These are phyloP conservation scores for Helostoma temminkii DNA, from an alignment of 2,797 vertebrate species.

Conservation along the genomic window DNA sequence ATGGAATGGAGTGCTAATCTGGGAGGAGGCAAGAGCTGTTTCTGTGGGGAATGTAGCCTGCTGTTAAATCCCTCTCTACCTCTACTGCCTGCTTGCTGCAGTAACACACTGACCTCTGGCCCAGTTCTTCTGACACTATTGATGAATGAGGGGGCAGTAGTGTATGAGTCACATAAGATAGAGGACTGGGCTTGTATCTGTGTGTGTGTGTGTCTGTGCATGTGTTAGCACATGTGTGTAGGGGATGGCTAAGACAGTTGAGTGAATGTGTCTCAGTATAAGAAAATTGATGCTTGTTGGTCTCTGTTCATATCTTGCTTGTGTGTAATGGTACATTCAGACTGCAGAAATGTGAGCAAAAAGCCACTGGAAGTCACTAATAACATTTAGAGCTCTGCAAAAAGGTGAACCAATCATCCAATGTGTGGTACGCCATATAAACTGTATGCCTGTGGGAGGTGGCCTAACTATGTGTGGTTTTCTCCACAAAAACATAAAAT, in stretches of 20 bases:
- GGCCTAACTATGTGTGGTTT: background rate
- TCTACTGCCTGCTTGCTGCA: slow-evolving; percentile 59
- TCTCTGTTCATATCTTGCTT: background rate
- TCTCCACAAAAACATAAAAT: background rate
- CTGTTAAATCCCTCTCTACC: slow-evolving; percentile 68
- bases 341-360: background rate
- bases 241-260: slow-evolving; percentile 34
- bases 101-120: slow-evolving; percentile 65
- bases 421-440: background rate
- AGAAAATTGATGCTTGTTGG: background rate
- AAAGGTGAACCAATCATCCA: background rate
- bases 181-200: slow-evolving; percentile 18
- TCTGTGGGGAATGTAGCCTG: slow-evolving; percentile 64
- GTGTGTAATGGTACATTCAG: background rate
- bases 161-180: slow-evolving; percentile 57
- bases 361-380: slow-evolving; percentile 1
- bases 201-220: slow-evolving; percentile 11
- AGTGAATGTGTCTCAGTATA: slow-evolving; percentile 23
- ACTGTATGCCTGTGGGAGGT: background rate
- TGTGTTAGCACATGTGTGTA: slow-evolving; percentile 10
- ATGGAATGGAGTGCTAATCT: slow-evolving; percentile 70
- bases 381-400: background rate
- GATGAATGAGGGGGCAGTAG: slow-evolving; percentile 76
- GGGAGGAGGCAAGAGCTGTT: slow-evolving; percentile 58
- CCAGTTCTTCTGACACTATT: slow-evolving; percentile 71